phyloP scores from a whole-genome alignment of 2,888 invertebrate species.

The Nasonovia ribisnigri region DNA sequence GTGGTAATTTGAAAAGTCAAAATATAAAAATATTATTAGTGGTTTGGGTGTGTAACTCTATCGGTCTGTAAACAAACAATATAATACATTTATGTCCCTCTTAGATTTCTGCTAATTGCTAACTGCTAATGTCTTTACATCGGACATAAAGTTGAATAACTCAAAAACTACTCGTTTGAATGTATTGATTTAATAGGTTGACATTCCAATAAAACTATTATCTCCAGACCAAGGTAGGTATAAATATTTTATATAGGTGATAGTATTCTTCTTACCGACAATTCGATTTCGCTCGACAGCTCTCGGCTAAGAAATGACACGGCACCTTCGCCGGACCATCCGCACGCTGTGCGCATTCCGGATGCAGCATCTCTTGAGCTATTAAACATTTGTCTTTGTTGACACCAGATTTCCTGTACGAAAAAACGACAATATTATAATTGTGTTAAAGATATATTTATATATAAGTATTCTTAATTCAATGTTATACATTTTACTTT shows the following conservation, averaged over 20 bases:
- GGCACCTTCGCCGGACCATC: slow-evolving; percentile 82
- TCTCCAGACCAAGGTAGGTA: not conserved
- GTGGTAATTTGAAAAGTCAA: not conserved
- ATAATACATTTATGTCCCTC: not conserved
- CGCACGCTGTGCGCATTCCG: slow-evolving; percentile 87
- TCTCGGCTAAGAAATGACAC: slow-evolving; percentile 86
- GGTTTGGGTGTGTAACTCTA: not conserved
- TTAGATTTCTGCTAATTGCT: not conserved
- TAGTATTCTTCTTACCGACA: slow-evolving; percentile 79
- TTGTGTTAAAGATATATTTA: not conserved
- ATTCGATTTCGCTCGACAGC: slow-evolving; percentile 83
- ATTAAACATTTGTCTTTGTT: slow-evolving; percentile 89
- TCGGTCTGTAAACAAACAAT: not conserved
- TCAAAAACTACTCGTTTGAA: not conserved
- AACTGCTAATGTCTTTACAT: too few species aligned
- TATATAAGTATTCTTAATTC: not conserved
- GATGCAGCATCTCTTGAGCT: slow-evolving; percentile 91
- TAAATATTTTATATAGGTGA: not conserved
- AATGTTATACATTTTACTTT: not conserved
- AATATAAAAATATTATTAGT: not conserved
- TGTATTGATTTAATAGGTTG: not conserved
- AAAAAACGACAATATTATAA: slow-evolving; percentile 24
- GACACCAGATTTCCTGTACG: slow-evolving; percentile 84
- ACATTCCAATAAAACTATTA: not conserved
- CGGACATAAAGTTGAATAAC: not conserved